Conservation (phyloP, 2,888 invertebrate genomes). For the Sthenelais limicola region DNA sequence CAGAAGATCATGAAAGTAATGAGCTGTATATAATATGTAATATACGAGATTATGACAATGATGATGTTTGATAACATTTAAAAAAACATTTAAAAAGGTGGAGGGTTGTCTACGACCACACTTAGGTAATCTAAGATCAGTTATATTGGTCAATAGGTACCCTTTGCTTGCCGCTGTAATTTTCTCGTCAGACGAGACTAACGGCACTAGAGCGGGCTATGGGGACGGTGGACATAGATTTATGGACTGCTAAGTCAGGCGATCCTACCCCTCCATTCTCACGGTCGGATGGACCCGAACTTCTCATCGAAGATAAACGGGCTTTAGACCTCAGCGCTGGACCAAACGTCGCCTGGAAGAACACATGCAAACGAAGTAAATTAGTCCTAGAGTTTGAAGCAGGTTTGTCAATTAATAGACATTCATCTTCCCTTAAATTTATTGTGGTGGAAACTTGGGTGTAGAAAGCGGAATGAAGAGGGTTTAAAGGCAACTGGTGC, state of each 20-base stretch:
- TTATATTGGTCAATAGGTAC: conserved; percentile 42
- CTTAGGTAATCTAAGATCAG: conserved; percentile 37
- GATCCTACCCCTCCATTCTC: conserved; percentile 51
- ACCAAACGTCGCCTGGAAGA: conserved; percentile 43
- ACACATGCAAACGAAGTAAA: no score
- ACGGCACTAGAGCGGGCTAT: conserved; percentile 54
- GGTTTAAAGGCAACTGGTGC: no score
- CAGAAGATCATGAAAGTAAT: no score
- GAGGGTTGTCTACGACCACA: conserved; percentile 24
- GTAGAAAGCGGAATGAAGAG: no score
- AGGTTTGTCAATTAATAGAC: no score
- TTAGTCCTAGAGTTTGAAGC: no score
- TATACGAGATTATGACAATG: no score
- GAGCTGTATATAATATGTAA: no score
- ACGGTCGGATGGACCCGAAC: conserved; percentile 40
- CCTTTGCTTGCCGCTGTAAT: conserved; percentile 37
- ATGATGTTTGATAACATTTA: no score
- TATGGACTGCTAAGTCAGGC: conserved; percentile 41
- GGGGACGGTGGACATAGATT: conserved; percentile 51
- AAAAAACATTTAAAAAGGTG: no score
- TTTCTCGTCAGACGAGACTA: conserved; percentile 50
- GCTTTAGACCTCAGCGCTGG: conserved; percentile 43
- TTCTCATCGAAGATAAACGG: conserved; percentile 39
- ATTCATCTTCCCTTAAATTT: neutral
- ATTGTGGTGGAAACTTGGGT: neutral